Evolutionary conservation across 2,888 invertebrate species (phyloP).

Genomic region (Drosophila pullipes): DNA sequence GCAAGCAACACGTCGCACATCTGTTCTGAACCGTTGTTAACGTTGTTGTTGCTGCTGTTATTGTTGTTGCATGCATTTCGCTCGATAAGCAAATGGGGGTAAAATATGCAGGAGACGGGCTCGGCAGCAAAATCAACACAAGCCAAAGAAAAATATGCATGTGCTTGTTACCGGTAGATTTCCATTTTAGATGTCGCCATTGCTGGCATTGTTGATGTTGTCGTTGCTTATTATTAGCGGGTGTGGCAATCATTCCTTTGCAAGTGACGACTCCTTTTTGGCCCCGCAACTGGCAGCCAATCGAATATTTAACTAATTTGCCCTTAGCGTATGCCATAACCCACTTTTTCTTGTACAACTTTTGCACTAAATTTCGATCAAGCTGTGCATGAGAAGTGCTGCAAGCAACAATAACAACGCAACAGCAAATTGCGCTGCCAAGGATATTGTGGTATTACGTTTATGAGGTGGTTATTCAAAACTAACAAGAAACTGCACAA

Average conservation of each 20-base stretch:
- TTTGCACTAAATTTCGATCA: constrained; percentile 58
- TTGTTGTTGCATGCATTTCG: constrained; percentile 66
- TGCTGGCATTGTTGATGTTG: constrained; percentile 37
- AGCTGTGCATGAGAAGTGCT: constrained; percentile 35
- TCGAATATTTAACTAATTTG: constrained; percentile 74
- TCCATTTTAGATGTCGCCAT: constrained; percentile 74
- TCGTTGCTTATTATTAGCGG: constrained; percentile 58
- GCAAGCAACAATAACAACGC: constrained; percentile 8
- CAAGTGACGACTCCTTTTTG: constrained; percentile 6
- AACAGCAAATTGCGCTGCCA: constrained; percentile 54
- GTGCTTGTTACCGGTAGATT: constrained; percentile 77
- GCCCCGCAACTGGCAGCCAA: constrained; percentile 36
- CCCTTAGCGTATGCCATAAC: constrained; percentile 35
- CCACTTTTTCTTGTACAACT: constrained; percentile 42
- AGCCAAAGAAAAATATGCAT: constrained; percentile 64
- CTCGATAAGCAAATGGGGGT: constrained; percentile 71
- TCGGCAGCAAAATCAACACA: constrained; percentile 65
- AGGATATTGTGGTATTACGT: constrained; percentile 73
- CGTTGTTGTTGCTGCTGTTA: constrained; percentile 40
- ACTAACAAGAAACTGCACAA: constrained; percentile 57
- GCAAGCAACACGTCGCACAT: constrained; percentile 71
- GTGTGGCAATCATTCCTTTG: constrained; percentile 30
- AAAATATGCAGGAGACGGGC: constrained; percentile 33
- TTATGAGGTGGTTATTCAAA: constrained; percentile 70
- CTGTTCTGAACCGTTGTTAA: constrained; percentile 32